Base-by-base conservation (phyloP, 2,113 vertebrate genomes). In the Sclerurus mexicanus region DNA sequence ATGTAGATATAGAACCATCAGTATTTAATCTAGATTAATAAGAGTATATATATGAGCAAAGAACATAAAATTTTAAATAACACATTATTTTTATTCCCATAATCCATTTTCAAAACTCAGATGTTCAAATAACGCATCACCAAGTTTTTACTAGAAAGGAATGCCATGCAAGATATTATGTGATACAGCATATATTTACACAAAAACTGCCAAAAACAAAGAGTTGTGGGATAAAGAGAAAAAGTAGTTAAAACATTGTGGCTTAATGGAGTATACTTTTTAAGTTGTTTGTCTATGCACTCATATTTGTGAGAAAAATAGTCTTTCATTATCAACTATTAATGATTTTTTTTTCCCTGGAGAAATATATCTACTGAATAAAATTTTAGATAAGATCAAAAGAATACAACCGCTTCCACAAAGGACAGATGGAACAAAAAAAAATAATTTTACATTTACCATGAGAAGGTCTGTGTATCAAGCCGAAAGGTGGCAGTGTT, bases 401-500 rank as follows among this genome's bases (percentile, higher is more conserved):
- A 14, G 44, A 89, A 84, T 87, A 59, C 42, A 76, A 9, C 11
- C 7, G 3, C 60, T 14, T 85, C 27, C 12, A 5, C 60, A 55
- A 90, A 68, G 46, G 20, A 75, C 8, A 82, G 63, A 59, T 79
- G 33, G 66, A 59, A 24, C 10, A 60, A 77, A 83, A 71, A 71
- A 14, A 35, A 39, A 11, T 11, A n/a, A 7, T 30, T 46, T 39
- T 76, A 53, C 44, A 22, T 37, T 92, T 93, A 20, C 18, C 62
- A 37, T 20, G 31, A 20, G 24, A 46, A 96, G 83, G 87, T 85
- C 97, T 96, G 4, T 76, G 69, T 92, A 53, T 90, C 44, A 78
- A 77, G 85, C 94, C 98, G 96, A 97, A 96, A 98, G 98, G 96
- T 98, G 98, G 98, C 97, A 91, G 96, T 98, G 95, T 98, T 98